A percentile compares a stretch with the other conserved stretches of the same genome.
These are phyloP conservation scores for Saxidomus purpurata DNA, from an alignment of 1,140 invertebrate species.

Conservation along the genomic window DNA sequence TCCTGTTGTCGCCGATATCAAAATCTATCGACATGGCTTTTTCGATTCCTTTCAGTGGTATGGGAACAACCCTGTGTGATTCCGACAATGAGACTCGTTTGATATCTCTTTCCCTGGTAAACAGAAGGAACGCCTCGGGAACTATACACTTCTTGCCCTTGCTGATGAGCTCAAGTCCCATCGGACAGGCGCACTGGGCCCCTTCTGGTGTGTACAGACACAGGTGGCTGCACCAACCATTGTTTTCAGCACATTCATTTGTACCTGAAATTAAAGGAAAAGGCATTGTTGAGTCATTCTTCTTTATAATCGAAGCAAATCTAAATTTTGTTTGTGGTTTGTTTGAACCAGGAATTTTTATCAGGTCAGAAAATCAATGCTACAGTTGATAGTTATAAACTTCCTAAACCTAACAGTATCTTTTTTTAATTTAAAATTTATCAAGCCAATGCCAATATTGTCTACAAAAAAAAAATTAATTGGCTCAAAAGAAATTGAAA, in stretches of 20 bases:
- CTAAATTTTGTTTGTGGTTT: too few relatives aligned
- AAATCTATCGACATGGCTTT: constrained; percentile 96
- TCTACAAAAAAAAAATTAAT: too few relatives aligned
- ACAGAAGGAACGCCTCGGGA: constrained; percentile 95
- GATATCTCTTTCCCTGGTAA: constrained; percentile 94
- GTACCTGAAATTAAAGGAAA: constrained; percentile 86
- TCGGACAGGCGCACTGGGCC: constrained; percentile 94
- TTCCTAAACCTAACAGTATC: too few relatives aligned
- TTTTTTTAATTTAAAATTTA: too few relatives aligned
- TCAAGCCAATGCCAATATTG: too few relatives aligned
- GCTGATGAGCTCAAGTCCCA: constrained; percentile 91
- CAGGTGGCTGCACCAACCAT: constrained; percentile 98
- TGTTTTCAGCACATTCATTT: constrained; percentile 97
- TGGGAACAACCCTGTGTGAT: constrained; percentile 93
- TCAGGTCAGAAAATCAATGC: too few relatives aligned
- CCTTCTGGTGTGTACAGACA: constrained; percentile 94
- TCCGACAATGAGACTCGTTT: constrained; percentile 87
- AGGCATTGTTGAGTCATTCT: too few relatives aligned
- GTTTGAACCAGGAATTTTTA: too few relatives aligned
- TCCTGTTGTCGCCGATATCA: constrained; percentile 93
- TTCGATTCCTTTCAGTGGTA: constrained; percentile 90
- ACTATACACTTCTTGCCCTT: constrained; percentile 93
- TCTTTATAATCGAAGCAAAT: too few relatives aligned
- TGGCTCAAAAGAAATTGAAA: too few relatives aligned
- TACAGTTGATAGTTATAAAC: too few relatives aligned